These are phyloP conservation scores for Neoseiulus cucumeris DNA, from an alignment of 1,140 invertebrate species.

Conservation along the genomic window DNA sequence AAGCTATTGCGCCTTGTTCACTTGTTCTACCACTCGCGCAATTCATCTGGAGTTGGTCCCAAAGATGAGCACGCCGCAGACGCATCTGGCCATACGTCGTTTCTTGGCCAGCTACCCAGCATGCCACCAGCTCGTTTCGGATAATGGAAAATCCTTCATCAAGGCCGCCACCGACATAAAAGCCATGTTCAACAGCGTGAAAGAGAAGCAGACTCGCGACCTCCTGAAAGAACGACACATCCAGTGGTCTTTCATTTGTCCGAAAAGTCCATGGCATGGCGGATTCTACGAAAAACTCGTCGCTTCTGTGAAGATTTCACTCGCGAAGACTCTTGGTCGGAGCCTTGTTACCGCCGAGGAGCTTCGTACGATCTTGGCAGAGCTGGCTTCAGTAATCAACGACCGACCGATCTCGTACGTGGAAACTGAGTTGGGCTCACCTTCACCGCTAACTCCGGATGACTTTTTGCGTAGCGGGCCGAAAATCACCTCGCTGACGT, in stretches of 20 bases:
- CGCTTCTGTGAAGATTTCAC: background rate
- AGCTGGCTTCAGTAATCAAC: constrained; percentile 20
- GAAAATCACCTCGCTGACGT: no score
- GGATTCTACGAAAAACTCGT: constrained; percentile 1
- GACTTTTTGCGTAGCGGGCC: constrained; percentile 19
- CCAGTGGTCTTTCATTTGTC: constrained; percentile 5
- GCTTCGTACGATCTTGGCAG: constrained; percentile 17
- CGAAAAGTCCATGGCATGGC: constrained; percentile 2
- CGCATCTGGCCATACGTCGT: no score
- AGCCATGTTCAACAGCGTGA: background rate
- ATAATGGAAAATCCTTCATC: constrained; percentile 9
- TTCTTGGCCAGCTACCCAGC: no score
- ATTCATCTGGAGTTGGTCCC: no score
- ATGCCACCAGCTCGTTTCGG: background rate
- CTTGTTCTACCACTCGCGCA: no score
- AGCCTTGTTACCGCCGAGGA: constrained; percentile 1
- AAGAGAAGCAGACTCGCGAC: background rate
- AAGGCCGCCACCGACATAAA: background rate
- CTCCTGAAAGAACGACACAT: background rate
- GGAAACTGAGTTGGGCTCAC: constrained; percentile 20
- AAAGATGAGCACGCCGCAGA: no score
- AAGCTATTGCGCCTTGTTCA: no score
- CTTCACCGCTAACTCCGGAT: constrained; percentile 20
- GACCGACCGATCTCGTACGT: constrained; percentile 20
- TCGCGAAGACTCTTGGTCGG: background rate